Percentiles rank a stretch among this genome's conserved stretches.
phyloP scores from a whole-genome alignment of 1,140 invertebrate genomes.

The Rhopalosiphum maidis region DNA sequence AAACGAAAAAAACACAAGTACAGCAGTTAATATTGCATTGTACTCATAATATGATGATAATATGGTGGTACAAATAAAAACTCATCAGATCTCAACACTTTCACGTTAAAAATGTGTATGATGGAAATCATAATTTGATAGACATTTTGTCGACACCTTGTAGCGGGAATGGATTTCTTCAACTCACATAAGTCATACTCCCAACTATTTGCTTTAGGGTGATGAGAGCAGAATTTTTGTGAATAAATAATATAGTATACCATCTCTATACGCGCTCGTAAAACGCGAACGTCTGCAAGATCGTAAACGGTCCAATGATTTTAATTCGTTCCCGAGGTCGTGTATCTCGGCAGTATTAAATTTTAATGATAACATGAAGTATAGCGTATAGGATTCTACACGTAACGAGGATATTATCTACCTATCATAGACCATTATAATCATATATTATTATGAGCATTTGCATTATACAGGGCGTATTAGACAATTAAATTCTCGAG shows the following conservation, averaged over 20 bases:
- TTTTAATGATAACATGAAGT: background rate
- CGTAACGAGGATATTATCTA: no score
- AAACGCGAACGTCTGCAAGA: background rate
- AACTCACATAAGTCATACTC: background rate
- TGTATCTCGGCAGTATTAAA: background rate
- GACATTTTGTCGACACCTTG: background rate
- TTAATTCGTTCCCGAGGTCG: background rate
- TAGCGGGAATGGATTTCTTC: background rate
- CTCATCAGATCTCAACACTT: background rate
- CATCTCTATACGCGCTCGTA: background rate
- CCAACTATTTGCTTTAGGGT: background rate
- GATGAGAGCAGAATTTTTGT: background rate
- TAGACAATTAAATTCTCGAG: background rate
- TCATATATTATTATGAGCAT: no score
- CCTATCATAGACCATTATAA: background rate
- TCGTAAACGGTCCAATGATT: background rate
- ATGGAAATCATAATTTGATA: background rate
- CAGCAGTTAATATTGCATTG: background rate
- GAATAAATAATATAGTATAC: background rate
- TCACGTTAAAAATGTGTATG: background rate
- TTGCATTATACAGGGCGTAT: background rate
- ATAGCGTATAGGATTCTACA: no score
- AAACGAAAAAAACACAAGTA: background rate
- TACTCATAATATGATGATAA: background rate
- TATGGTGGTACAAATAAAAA: background rate